phyloP scores from a whole-genome alignment of 2,797 vertebrate genomes.

The Columba guinea region DNA sequence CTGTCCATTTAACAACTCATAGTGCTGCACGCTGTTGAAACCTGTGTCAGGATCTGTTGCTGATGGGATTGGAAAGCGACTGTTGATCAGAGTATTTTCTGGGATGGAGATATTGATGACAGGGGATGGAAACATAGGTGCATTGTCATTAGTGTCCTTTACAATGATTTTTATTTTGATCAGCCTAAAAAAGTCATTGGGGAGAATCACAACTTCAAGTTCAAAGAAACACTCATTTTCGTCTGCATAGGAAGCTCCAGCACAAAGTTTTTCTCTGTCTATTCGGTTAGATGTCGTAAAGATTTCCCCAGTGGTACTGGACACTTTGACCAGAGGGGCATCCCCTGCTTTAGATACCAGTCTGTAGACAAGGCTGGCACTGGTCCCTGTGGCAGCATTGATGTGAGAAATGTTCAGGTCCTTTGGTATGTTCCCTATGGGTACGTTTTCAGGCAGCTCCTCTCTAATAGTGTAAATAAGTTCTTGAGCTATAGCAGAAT shows the following conservation, averaged over 20 bases:
- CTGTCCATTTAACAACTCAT: conserved; percentile 95
- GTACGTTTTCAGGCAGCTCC: conserved; percentile 98
- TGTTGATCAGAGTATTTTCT: conserved; percentile 98
- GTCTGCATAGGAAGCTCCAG: conserved; percentile 90
- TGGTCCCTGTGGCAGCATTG: conserved; percentile 92
- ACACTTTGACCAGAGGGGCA: conserved; percentile 94
- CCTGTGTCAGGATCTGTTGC: conserved; percentile 98
- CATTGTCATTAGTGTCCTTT: conserved; percentile 98
- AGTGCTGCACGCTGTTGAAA: conserved; percentile 97
- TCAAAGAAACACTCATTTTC: conserved; percentile 98
- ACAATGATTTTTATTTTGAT: conserved; percentile 99
- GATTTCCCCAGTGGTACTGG: conserved; percentile 96
- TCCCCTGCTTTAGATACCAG: conserved; percentile 98
- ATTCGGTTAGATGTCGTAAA: conserved; percentile 98
- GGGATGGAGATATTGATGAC: conserved; percentile 99
- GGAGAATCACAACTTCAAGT: conserved; percentile 98
- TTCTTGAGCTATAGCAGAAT: conserved; percentile 98
- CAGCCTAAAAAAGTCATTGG: conserved; percentile 98
- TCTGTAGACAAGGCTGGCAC: conserved; percentile 95
- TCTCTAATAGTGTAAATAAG: conserved; percentile 98
- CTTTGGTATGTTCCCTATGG: conserved; percentile 99
- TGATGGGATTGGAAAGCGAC: conserved; percentile 96
- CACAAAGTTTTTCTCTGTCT: conserved; percentile 97
- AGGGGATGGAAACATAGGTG: conserved; percentile 98
- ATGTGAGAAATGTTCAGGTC: conserved; percentile 99